Percentiles rank a stretch among this genome's conserved stretches.
Evolutionary conservation across 2,797 vertebrate genomes (phyloP).

Genomic region (Sebastes jordani): DNA sequence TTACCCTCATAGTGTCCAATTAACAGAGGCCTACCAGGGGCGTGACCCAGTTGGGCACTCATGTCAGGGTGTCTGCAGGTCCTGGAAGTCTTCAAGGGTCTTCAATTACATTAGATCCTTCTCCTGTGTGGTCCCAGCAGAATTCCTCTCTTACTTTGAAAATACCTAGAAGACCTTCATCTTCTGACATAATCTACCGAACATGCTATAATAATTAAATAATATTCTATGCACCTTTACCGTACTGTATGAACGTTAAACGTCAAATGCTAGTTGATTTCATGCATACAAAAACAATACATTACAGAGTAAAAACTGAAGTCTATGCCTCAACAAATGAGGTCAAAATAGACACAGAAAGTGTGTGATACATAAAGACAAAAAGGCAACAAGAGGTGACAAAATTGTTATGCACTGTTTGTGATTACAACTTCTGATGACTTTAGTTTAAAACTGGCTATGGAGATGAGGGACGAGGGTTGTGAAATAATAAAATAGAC

Average conservation of each 20-base stretch:
- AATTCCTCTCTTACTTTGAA: not conserved
- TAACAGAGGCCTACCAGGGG: conserved; percentile 22
- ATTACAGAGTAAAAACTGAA: too few relatives aligned
- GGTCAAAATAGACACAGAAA: too few relatives aligned
- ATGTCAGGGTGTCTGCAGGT: conserved; percentile 13
- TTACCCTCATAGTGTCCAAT: conserved; percentile 50
- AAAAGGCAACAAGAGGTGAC: too few relatives aligned
- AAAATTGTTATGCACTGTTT: too few relatives aligned
- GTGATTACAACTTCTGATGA: too few relatives aligned
- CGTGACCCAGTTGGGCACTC: conserved; percentile 11
- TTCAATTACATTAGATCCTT: not conserved
- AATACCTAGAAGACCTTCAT: not conserved
- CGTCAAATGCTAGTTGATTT: not conserved
- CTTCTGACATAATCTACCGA: not conserved
- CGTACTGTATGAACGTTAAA: not conserved
- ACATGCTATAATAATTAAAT: not conserved
- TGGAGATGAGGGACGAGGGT: too few relatives aligned
- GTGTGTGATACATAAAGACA: too few relatives aligned
- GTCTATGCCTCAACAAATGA: too few relatives aligned
- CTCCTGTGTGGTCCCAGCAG: not conserved
- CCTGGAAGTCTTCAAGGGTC: conserved; percentile 8
- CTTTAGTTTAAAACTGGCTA: too few relatives aligned
- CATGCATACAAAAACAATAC: not conserved
- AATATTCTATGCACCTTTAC: not conserved
- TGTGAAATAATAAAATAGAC: not conserved